These are phyloP conservation scores for Cotesia typhae DNA, from an alignment of 1,140 invertebrate genomes.

Conservation along the genomic window DNA sequence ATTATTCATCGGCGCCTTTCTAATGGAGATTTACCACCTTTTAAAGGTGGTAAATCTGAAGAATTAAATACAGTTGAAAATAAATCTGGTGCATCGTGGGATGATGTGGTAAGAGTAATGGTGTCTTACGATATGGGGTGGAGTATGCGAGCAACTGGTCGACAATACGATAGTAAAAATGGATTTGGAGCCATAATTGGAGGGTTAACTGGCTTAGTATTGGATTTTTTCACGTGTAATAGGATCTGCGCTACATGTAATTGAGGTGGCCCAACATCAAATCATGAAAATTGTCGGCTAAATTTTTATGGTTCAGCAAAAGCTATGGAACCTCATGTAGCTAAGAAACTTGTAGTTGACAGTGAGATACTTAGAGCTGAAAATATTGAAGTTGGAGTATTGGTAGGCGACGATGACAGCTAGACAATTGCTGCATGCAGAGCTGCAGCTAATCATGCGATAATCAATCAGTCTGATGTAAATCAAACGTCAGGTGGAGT, in stretches of 20 bases:
- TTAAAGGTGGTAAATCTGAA: too few relatives aligned
- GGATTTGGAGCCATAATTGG: slow-evolving; percentile 22
- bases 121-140: slow-evolving; percentile 29
- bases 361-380: neutral
- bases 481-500: slow-evolving; percentile 21
- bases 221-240: slow-evolving; percentile 15
- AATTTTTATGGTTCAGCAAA: slow-evolving; percentile 25
- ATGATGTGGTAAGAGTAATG: slow-evolving; percentile 11
- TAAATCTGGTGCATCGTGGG: neutral
- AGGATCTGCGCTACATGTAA: slow-evolving; percentile 20
- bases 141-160: slow-evolving; percentile 11
- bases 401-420: slow-evolving; percentile 24
- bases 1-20: too few relatives aligned
- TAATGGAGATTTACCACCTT: too few relatives aligned
- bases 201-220: neutral
- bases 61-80: neutral
- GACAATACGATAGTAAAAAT: slow-evolving; percentile 19
- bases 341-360: slow-evolving; percentile 10
- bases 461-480: slow-evolving; percentile 10
- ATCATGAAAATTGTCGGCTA: neutral
- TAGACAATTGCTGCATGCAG: slow-evolving; percentile 12
- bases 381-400: slow-evolving; percentile 22
- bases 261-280: neutral
- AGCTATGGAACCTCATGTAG: slow-evolving; percentile 27
- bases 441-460: neutral